phyloP scores from a whole-genome alignment of 2,888 invertebrate genomes.

The Platycheirus albimanus region DNA sequence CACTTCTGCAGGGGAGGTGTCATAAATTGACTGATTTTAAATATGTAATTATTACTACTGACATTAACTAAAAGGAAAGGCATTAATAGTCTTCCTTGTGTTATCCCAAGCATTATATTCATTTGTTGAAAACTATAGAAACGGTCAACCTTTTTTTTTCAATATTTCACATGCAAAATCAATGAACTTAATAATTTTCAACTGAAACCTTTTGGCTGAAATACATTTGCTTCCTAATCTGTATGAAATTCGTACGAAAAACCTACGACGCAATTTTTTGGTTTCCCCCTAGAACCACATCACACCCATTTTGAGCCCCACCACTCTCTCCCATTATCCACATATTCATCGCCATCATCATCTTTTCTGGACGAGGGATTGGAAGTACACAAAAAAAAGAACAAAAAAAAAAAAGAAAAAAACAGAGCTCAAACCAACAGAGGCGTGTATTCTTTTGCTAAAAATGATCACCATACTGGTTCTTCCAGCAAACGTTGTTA shows the following conservation, averaged over 20 bases:
- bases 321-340: constrained; percentile 24
- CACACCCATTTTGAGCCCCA: constrained; percentile 45
- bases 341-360: constrained; percentile 30
- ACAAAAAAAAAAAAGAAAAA: constrained; percentile 13
- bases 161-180: not conserved
- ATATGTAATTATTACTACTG: no score
- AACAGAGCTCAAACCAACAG: constrained; percentile 21
- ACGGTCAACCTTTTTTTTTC: not conserved
- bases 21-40: no score
- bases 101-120: not conserved
- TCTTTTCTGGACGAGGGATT: constrained; percentile 68
- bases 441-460: constrained; percentile 48
- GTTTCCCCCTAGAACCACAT: constrained; percentile 52
- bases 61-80: not conserved
- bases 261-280: constrained; percentile 69
- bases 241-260: constrained; percentile 37
- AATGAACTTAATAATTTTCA: not conserved
- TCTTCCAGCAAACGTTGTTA: constrained; percentile 14
- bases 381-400: constrained; percentile 13
- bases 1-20: no score
- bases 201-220: not conserved
- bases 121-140: not conserved
- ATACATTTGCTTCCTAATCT: constrained; percentile 33
- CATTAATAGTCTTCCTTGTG: not conserved
- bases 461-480: constrained; percentile 28